These are phyloP conservation scores for Papilio polytes DNA, from an alignment of 1,140 invertebrate species.

Conservation along the genomic window DNA sequence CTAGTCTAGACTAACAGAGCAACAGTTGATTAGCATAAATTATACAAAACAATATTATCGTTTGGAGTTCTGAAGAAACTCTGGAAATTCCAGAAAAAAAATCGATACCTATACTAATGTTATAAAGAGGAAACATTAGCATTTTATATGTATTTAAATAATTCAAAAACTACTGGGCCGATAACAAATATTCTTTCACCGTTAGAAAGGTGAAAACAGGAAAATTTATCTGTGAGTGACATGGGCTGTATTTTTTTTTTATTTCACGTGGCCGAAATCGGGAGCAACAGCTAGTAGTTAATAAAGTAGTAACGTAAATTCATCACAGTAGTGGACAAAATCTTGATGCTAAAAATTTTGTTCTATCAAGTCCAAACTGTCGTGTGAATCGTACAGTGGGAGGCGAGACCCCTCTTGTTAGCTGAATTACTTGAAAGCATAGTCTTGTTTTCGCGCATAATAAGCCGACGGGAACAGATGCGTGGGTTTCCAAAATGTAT, in stretches of 20 bases:
- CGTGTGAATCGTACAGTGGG: not conserved
- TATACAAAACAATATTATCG: not conserved
- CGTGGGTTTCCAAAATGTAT: constrained; percentile 8
- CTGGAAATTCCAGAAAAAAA: not conserved
- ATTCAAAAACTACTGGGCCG: too few species aligned
- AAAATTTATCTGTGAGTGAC: too few species aligned
- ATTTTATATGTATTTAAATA: too few species aligned
- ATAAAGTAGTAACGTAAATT: not conserved
- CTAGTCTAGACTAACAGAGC: not conserved
- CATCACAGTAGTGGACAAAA: not conserved
- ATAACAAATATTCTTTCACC: too few species aligned
- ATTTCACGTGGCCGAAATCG: too few species aligned
- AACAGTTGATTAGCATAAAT: not conserved
- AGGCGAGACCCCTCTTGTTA: constrained; percentile 48
- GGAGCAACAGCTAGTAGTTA: not conserved
- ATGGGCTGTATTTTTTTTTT: too few species aligned
- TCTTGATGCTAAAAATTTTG: not conserved
- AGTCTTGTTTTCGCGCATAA: constrained; percentile 8
- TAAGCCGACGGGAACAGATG: constrained; percentile 9
- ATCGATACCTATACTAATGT: too few species aligned
- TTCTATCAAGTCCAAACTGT: not conserved
- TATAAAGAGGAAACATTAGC: too few species aligned
- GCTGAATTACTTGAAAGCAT: constrained; percentile 29
- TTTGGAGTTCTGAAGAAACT: too few species aligned
- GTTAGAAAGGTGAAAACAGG: too few species aligned